Percentiles rank a stretch among this genome's conserved stretches.
These are phyloP conservation scores for Girardinus metallicus DNA, from an alignment of 2,797 vertebrate genomes.

Conservation along the genomic window DNA sequence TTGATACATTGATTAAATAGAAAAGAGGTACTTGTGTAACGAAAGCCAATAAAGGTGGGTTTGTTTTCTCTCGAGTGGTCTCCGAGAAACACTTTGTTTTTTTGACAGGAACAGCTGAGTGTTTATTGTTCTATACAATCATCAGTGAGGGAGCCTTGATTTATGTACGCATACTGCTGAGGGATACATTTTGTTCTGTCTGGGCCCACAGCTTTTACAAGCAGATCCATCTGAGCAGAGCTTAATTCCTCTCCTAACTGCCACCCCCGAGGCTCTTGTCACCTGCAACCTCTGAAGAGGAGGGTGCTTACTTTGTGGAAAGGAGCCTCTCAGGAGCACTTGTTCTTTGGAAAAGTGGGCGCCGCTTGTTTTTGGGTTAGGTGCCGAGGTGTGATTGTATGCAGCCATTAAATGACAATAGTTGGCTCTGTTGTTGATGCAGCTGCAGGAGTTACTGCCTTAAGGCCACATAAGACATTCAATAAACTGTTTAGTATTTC, in stretches of 20 bases:
- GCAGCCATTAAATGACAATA: constrained; percentile 12
- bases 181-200: constrained; percentile 16
- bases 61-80: constrained; percentile 45
- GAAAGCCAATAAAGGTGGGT: constrained; percentile 26
- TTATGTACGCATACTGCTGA: constrained; percentile 34
- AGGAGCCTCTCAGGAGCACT: constrained; percentile 49
- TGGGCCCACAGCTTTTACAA: constrained; percentile 27
- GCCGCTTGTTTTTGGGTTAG: constrained; percentile 33
- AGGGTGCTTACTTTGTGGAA: constrained; percentile 57
- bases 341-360: constrained; percentile 30
- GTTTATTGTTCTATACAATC: constrained; percentile 48
- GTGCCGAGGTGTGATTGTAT: constrained; percentile 18
- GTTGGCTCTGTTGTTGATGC: background rate
- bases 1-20: constrained; percentile 25
- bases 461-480: background rate
- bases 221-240: constrained; percentile 33
- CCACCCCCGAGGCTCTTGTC: constrained; percentile 34
- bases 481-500: background rate
- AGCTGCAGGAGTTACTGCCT: background rate
- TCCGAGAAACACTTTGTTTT: constrained; percentile 49
- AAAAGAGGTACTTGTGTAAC: constrained; percentile 29
- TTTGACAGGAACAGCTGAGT: constrained; percentile 42
- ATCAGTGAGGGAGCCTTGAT: constrained; percentile 55
- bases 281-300: constrained; percentile 30
- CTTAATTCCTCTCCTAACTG: constrained; percentile 37